Evolutionary conservation across 2,888 invertebrate genomes (phyloP).

Genomic region (Zeuzera pyrina): DNA sequence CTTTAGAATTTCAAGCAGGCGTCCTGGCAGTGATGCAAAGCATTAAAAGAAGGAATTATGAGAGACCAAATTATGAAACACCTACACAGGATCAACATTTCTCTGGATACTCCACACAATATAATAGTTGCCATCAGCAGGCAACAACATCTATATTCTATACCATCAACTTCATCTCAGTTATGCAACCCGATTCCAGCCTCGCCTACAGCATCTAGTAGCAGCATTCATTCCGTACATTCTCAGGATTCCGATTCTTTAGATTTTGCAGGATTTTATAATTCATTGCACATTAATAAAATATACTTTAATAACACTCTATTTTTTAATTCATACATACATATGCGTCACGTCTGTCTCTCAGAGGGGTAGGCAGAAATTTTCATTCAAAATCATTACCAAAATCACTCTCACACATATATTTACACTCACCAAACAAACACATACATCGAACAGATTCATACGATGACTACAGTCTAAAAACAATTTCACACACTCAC

Average conservation of each 20-base stretch:
- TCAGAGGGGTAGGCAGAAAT: no score
- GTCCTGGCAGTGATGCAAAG: slow-evolving; percentile 19
- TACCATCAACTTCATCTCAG: slow-evolving; percentile 20
- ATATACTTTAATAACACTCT: no score
- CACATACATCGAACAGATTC: slow-evolving; percentile 13
- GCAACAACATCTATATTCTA: slow-evolving; percentile 18
- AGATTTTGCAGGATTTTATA: slow-evolving; percentile 22
- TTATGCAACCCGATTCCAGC: no score
- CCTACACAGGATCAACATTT: slow-evolving; percentile 22
- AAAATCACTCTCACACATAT: slow-evolving; percentile 12
- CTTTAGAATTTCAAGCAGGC: slow-evolving; percentile 17
- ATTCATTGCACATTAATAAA: slow-evolving; percentile 22
- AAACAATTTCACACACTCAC: slow-evolving; percentile 16
- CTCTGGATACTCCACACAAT: slow-evolving; percentile 21
- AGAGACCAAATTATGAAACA: slow-evolving; percentile 22
- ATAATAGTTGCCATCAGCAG: no score
- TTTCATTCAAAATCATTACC: slow-evolving; percentile 19
- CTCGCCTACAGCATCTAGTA: slow-evolving; percentile 21
- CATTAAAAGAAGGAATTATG: slow-evolving; percentile 21
- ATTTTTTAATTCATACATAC: no score
- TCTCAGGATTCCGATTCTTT: slow-evolving; percentile 20
- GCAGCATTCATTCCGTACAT: slow-evolving; percentile 18
- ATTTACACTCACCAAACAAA: slow-evolving; percentile 14
- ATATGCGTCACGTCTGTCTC: slow-evolving; percentile 18
- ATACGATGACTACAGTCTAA: slow-evolving; percentile 8